Base-by-base conservation (phyloP, 2,113 vertebrate genomes). In the Bombycilla garrulus region DNA sequence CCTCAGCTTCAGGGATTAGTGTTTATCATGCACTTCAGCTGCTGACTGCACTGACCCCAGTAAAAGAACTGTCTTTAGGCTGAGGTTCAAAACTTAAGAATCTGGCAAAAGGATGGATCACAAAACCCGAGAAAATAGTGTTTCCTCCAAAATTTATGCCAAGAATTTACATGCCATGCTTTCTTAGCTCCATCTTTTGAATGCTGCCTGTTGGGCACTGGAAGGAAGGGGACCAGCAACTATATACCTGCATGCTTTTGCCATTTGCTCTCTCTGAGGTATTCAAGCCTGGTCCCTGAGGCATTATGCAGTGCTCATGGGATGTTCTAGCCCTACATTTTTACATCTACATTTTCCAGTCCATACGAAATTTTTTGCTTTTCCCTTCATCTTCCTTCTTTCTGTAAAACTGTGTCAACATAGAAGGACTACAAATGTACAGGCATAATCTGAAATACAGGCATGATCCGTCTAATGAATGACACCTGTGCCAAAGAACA, bases 71-170 rank as follows among this genome's bases (percentile, higher is more conserved):
- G 29, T 6, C 26, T 51, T 56, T 42, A 56, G 17, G 8, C 31
- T 4, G 10, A 60, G 5, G 12, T 65, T 86, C 54, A 33, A 25
- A 29, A 36, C 24, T 83, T 20, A 67, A 11, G 26, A 47, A 5
- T 77, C 17, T 44, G 9, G 6, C 15, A 69, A 84, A 33, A 78
- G 16, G 12, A 38, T 8, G 5, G 2, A 48, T 56, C 13, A 51
- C 10, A 64, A 51, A 23, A 38, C 38, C 13, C 0, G 6, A 35
- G 40, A 66, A 85, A 69, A 57, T 3, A 65, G 0, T 26, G n/a
- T 54, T 6, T 11, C 17, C 7, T 0, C 0, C 4, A 25, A 40
- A 66, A 26, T 9, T 35, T 24, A 38, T 57, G 18, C 12, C 21
- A 61, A 33, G 21, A 17, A 70, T 50, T 31, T 65, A 33, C 69